Conservation (phyloP, 2,113 vertebrate genomes). For the Malaclemys terrapin region DNA sequence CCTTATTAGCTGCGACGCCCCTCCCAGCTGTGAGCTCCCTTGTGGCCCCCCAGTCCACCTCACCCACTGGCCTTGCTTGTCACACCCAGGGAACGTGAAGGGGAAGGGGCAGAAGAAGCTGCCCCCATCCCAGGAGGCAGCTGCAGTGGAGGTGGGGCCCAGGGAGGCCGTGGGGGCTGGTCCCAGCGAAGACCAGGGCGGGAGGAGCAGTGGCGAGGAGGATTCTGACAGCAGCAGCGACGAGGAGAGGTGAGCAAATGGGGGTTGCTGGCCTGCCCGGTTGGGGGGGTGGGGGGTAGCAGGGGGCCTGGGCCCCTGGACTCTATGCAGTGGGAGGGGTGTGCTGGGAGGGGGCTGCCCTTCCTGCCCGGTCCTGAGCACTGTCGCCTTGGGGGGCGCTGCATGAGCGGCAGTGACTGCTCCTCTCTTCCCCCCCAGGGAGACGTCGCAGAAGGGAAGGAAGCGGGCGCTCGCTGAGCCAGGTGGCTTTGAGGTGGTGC, state of each 20-base stretch:
- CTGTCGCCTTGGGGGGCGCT: background rate
- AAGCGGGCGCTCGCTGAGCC: constrained; percentile 24
- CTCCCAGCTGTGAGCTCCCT: background rate
- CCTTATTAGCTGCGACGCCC: background rate
- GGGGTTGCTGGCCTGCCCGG: background rate
- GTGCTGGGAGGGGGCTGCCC: background rate
- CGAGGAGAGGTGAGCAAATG: constrained; percentile 80
- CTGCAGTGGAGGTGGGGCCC: background rate
- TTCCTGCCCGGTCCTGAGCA: background rate
- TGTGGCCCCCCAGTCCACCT: accelerated
- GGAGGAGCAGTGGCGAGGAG: constrained; percentile 76
- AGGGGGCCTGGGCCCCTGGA: too few relatives aligned
- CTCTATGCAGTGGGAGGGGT: background rate
- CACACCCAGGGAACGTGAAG: background rate
- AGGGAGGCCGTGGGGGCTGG: accelerated
- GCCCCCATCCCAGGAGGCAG: background rate
- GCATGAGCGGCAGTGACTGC: background rate
- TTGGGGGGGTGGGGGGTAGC: background rate
- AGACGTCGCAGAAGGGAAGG: constrained; percentile 23
- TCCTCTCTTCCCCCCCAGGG: constrained; percentile 67
- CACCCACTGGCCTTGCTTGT: background rate
- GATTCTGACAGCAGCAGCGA: constrained; percentile 82
- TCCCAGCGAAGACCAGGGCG: accelerated
- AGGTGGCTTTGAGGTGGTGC: constrained; percentile 87
- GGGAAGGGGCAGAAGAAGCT: constrained; percentile 7